Base-by-base conservation (phyloP, 1,140 invertebrate species). In the Parapsyche elsis region DNA sequence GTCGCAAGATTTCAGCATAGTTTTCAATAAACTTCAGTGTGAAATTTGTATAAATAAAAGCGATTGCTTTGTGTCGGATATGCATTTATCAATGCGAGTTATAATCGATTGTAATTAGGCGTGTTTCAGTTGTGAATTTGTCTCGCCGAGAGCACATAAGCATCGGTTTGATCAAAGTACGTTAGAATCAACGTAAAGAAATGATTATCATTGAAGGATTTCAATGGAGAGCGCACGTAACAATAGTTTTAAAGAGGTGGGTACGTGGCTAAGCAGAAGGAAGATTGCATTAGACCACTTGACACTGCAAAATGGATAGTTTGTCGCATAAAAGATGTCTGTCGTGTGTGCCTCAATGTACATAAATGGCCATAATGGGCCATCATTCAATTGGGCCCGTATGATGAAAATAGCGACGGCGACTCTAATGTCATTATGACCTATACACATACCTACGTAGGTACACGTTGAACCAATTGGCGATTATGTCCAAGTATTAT, bases 331-430 rank as follows among this genome's bases (percentile, higher is more conserved):
- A 83, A 81, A 83, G 81, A 80, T 44, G 71, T 53, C 45, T 46
- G 67, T 71, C 24, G 49, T 16, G 24, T 70, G 64, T 70, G 16
- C n/a, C 59, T 30, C 75, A 49, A 81, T 77, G 30, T 38, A n/a
- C n/a, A n/a, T n/a, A 38, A 81, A 81, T 79, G 77, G 67, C 44
- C 71, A 44, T 81, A 81, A 83, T 80, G 77, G 76, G 53, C 81
- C 79, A 83, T 83, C 79, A 83, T 83, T 83, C 81, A 83, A 83
- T 83, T 83, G 81, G 64, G 23, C 21, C 12, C 9, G 64, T 78
- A 77, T 80, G 81, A 82, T 83, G 79, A 79, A 83, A 83, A 83
- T 83, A 83, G 81, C 81, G 71, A 76, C 78, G 45, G 76, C 19
- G 24, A 9, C 57, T 76, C 70, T 78, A 61, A 70, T 71, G 73